Evolutionary conservation across 1,140 invertebrate species (phyloP).

Genomic region (Bombus affinis): DNA sequence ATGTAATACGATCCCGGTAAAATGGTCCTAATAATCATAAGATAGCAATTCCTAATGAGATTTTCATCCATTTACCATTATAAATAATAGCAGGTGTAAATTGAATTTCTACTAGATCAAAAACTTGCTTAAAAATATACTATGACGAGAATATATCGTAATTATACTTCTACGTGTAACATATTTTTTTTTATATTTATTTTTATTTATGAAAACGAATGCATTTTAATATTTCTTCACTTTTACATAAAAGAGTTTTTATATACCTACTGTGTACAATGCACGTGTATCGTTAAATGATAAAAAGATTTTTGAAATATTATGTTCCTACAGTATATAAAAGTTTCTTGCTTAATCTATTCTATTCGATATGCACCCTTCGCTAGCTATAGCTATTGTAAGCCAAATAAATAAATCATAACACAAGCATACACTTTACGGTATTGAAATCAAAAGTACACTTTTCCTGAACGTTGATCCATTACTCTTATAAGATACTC

Average conservation of each 20-base stretch:
- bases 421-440: neutral
- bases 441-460: neutral
- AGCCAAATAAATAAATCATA: conserved; percentile 17
- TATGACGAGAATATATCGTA: neutral
- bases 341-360: no score
- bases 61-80: neutral
- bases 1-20: neutral
- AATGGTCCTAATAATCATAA: neutral
- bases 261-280: no score
- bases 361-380: conserved; percentile 23
- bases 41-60: neutral
- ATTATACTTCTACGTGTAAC: neutral
- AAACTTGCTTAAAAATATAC: neutral
- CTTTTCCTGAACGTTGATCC: neutral
- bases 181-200: no score
- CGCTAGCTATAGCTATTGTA: neutral
- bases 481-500: neutral
- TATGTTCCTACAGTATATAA: no score
- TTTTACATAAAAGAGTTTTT: neutral
- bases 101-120: neutral
- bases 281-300: no score
- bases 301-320: neutral
- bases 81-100: neutral
- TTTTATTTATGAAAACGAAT: no score
- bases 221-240: neutral